phyloP scores from a whole-genome alignment of 1,140 invertebrate genomes.

The Cecropterus lyciades region DNA sequence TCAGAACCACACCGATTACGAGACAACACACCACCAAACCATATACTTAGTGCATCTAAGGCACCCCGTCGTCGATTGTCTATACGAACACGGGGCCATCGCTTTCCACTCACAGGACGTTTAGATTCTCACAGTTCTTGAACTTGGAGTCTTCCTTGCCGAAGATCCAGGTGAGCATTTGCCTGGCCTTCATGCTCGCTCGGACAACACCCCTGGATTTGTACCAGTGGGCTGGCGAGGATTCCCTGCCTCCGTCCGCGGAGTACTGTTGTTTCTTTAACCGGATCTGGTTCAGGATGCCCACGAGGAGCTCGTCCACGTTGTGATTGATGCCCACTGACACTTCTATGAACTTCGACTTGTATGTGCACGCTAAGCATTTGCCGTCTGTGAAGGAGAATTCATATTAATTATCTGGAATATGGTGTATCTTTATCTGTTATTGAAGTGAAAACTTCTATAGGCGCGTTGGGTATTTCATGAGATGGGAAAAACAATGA shows the following conservation, averaged over 20 bases:
- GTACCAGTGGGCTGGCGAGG: constrained; percentile 90
- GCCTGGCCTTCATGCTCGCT: constrained; percentile 94
- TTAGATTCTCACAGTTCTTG: constrained; percentile 95
- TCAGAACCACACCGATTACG: neutral
- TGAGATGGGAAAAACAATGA: too few relatives aligned
- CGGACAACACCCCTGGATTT: constrained; percentile 92
- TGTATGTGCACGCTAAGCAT: constrained; percentile 93
- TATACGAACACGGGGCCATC: constrained; percentile 78
- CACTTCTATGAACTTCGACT: constrained; percentile 95
- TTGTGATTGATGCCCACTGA: constrained; percentile 96
- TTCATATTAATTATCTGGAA: neutral
- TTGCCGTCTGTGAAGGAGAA: constrained; percentile 89
- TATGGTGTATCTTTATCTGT: too few relatives aligned
- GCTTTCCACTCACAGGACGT: constrained; percentile 88
- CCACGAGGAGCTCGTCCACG: constrained; percentile 94
- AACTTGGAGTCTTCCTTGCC: constrained; percentile 95
- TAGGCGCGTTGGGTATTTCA: too few relatives aligned
- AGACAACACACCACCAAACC: neutral
- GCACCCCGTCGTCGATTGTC: constrained; percentile 42
- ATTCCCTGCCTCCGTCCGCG: constrained; percentile 83
- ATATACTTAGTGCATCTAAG: constrained; percentile 8
- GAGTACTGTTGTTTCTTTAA: constrained; percentile 89
- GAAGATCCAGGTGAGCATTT: constrained; percentile 95
- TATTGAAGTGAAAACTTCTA: too few relatives aligned
- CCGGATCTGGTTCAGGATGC: constrained; percentile 88